phyloP scores from a whole-genome alignment of 1,140 invertebrate species.

The Penaeus japonicus region DNA sequence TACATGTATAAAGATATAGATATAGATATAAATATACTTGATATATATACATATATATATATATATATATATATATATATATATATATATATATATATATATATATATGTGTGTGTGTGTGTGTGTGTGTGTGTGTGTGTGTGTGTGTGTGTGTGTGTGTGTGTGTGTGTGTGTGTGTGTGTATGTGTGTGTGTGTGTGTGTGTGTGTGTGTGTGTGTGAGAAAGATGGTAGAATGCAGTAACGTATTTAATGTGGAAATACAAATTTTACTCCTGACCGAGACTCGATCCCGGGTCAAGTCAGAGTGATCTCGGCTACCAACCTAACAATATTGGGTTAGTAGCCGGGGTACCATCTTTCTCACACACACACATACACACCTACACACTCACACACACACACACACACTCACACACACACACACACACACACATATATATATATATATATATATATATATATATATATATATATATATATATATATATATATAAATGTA shows the following conservation, averaged over 20 bases:
- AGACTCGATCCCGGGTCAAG: too few relatives aligned
- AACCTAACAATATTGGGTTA: too few relatives aligned
- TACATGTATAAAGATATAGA: background rate
- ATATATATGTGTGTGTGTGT: slow-evolving; percentile 4
- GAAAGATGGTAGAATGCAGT: too few relatives aligned
- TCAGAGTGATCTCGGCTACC: too few relatives aligned
- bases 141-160: slow-evolving; percentile 32
- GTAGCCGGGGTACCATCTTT: too few relatives aligned
- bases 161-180: slow-evolving; percentile 24
- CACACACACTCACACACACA: background rate
- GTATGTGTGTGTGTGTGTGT: slow-evolving; percentile 6
- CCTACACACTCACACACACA: background rate
- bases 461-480: slow-evolving; percentile 27
- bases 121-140: slow-evolving; percentile 37
- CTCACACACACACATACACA: too few relatives aligned
- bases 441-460: slow-evolving; percentile 32
- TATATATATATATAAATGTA: background rate
- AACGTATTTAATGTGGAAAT: too few relatives aligned
- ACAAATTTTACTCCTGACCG: too few relatives aligned
- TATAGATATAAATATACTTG: background rate
- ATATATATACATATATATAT: background rate
- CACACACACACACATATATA: slow-evolving; percentile 15
- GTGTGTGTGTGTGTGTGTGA: background rate
- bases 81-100: background rate
- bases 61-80: background rate